These are phyloP conservation scores for Agriopis aurantiaria DNA, from an alignment of 2,888 invertebrate species.

Conservation along the genomic window DNA sequence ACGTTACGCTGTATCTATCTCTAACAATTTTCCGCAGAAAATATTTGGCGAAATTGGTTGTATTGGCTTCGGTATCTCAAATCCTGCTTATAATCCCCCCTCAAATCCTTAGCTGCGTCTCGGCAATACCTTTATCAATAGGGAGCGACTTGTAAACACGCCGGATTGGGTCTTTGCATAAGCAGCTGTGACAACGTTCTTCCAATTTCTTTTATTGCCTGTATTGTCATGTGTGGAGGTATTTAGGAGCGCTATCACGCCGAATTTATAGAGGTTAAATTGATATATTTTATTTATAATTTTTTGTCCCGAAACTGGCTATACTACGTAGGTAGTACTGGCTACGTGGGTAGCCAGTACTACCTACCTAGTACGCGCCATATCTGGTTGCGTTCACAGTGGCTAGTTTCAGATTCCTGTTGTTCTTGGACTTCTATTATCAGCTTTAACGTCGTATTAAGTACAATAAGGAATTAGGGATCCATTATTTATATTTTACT, in stretches of 20 bases:
- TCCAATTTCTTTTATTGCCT: conserved; percentile 34
- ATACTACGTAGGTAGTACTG: too few relatives aligned
- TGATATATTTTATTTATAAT: not conserved
- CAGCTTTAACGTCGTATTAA: too few relatives aligned
- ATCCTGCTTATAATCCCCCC: conserved; percentile 32
- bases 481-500: too few relatives aligned
- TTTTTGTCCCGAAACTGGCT: too few relatives aligned
- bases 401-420: too few relatives aligned
- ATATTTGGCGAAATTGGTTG: conserved; percentile 18
- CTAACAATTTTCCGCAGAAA: conserved; percentile 11
- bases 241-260: not conserved
- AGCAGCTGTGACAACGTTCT: conserved; percentile 33
- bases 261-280: not conserved
- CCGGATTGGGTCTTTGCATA: conserved; percentile 35
- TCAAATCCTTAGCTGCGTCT: conserved; percentile 22
- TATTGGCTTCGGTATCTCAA: conserved; percentile 26
- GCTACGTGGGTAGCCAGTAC: too few relatives aligned
- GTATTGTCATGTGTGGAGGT: conserved; percentile 14
- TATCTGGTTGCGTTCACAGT: too few relatives aligned
- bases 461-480: too few relatives aligned
- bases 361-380: too few relatives aligned
- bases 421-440: too few relatives aligned
- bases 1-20: not conserved
- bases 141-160: conserved; percentile 35
- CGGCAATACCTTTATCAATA: conserved; percentile 38